Evolutionary conservation across 2,113 vertebrate genomes (phyloP).

Genomic region (Notothenia rossii): DNA sequence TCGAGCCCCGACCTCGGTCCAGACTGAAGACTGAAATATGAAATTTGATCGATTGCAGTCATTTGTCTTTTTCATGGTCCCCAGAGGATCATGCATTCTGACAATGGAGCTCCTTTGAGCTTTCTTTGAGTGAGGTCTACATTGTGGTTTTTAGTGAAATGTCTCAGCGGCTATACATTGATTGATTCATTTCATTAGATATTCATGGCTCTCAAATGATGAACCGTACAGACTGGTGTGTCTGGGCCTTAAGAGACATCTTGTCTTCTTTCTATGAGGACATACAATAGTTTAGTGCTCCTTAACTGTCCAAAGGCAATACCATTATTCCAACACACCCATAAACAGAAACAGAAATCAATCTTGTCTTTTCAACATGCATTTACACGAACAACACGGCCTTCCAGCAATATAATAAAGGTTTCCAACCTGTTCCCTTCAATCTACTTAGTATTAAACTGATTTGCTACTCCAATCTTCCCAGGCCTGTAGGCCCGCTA

Average conservation of each 20-base stretch:
- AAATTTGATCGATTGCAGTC: not conserved
- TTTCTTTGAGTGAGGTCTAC: not conserved
- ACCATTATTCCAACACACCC: not conserved
- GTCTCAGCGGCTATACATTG: not conserved
- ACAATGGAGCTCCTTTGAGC: not conserved
- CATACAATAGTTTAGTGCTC: too few species aligned
- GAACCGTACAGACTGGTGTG: not conserved
- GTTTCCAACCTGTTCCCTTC: conserved; percentile 46
- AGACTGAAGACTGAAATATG: not conserved
- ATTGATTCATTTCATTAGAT: not conserved
- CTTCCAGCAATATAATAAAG: conserved; percentile 45
- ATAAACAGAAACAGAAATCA: not conserved
- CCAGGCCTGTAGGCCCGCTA: conserved; percentile 42
- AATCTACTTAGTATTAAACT: conserved; percentile 54
- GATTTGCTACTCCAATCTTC: conserved; percentile 26
- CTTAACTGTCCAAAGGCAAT: not conserved
- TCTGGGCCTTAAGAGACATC: not conserved
- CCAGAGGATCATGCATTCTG: not conserved
- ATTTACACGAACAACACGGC: conserved; percentile 1
- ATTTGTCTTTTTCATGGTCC: not conserved
- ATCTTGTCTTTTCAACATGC: conserved; percentile 1
- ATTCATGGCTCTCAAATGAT: not conserved
- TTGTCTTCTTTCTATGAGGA: not conserved
- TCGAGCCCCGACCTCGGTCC: not conserved
- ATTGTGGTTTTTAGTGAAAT: not conserved